Evolutionary conservation across 2,888 invertebrate species (phyloP), one percentile per base, ranked within the genome.

Genomic region (Phorcus lineatus): DNA sequence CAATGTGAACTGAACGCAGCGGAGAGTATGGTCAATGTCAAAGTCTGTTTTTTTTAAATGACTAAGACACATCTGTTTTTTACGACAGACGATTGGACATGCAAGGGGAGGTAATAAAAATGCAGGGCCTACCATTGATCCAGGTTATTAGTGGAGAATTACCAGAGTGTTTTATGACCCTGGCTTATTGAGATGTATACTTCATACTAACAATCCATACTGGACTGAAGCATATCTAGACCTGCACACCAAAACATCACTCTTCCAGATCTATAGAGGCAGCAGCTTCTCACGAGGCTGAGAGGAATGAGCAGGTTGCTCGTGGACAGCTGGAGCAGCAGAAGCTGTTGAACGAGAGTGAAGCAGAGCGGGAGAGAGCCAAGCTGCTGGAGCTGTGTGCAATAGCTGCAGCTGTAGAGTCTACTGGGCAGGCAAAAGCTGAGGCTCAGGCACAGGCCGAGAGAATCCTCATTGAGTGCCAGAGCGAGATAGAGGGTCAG

Each of bases 361-460:
- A 89, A n/a, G 86, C 90, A 0, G 92, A 92, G 86, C 88, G 83
- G 74, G 90, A 89, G 74, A 80, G 91, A 19, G 83, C 87, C 67
- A 86, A 88, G 79, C 83, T 92, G 77, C 84, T 89, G 47, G 89
- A 92, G 78, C 84, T 92, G 28, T 84, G 85, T 47, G 88, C 91
- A 7, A 77, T 88, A 22, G 86, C 91, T 7, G 88, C 91, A 0
- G 91, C 91, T 13, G 90, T 91, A 4, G 91, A 91, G 82, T 91
- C 91, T 1, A 87, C 91, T 6, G 91, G 91, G 0, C 91, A 91
- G 78, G 91, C 91, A 1, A 90, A 84, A 70, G 91, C 91, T n/a
- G 91, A 91, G 85, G 90, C 91, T 9, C 88, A 90, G 79, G 91
- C 91, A n/a, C 86, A 88, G 80, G 90, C 90, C 4, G 91, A 91